Evolutionary conservation across 2,888 invertebrate species (phyloP).

Genomic region (Noctua fimbriata): DNA sequence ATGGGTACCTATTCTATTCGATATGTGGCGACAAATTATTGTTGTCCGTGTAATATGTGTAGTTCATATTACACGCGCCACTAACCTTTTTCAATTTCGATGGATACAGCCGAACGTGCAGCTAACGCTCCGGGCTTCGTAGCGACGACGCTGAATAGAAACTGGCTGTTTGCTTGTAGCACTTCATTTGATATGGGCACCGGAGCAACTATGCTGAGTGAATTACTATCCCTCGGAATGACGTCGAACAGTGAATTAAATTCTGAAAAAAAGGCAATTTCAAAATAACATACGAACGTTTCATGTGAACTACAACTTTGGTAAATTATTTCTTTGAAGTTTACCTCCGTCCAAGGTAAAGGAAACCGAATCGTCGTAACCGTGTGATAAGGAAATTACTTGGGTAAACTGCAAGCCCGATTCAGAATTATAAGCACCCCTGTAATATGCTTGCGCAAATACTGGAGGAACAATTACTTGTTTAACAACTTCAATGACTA

Average conservation of each 20-base stretch:
- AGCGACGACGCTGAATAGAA: conserved; percentile 71
- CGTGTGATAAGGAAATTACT: conserved; percentile 69
- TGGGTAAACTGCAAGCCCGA: conserved; percentile 70
- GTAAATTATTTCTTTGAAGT: not conserved
- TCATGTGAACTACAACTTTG: not conserved
- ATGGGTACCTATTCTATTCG: too few species aligned
- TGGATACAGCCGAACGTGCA: conserved; percentile 36
- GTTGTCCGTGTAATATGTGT: too few species aligned
- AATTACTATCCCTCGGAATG: too few species aligned
- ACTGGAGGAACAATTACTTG: conserved; percentile 68
- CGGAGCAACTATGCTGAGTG: conserved; percentile 44
- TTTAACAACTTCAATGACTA: conserved; percentile 74
- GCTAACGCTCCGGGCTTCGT: conserved; percentile 58
- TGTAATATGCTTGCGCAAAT: conserved; percentile 75
- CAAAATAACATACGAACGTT: too few species aligned
- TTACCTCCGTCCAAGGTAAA: conserved; percentile 76
- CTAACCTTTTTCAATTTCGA: too few species aligned
- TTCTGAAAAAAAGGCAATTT: too few species aligned
- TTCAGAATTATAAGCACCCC: conserved; percentile 69
- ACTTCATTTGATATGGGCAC: conserved; percentile 63
- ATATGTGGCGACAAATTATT: too few species aligned
- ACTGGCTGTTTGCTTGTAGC: conserved; percentile 65
- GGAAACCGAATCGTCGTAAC: conserved; percentile 74
- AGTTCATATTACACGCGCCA: too few species aligned
- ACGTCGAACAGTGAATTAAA: too few species aligned